Conservation (phyloP, 2,797 vertebrate species). For the Malurus splendens region DNA sequence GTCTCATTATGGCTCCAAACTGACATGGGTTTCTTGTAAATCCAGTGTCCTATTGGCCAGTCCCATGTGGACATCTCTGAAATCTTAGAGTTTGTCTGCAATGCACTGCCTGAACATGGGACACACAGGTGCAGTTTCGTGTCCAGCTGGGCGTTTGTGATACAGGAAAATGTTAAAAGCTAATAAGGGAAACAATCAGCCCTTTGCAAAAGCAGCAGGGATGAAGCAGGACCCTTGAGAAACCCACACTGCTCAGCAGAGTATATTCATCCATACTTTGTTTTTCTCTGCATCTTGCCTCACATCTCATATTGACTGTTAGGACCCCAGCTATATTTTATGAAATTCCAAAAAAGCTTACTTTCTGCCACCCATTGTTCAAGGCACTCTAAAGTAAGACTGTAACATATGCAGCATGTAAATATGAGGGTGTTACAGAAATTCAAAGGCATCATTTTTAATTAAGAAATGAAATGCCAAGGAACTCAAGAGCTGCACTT, state of each 20-base stretch:
- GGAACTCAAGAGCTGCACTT: not conserved
- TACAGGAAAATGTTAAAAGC: not conserved
- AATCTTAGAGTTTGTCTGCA: not conserved
- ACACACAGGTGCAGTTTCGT: accelerated
- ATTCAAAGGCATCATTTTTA: not conserved
- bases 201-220: not conserved
- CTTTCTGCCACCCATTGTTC: not conserved
- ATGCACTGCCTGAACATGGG: not conserved
- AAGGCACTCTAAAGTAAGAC: not conserved
- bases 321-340: not conserved
- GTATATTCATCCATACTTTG: not conserved
- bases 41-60: not conserved
- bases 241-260: not conserved
- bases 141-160: not conserved
- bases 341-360: not conserved
- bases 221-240: not conserved
- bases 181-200: accelerated
- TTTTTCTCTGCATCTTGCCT: not conserved
- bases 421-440: not conserved
- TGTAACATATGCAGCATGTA: not conserved
- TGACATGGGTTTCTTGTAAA: not conserved
- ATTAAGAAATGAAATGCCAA: conserved; percentile 1
- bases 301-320: not conserved
- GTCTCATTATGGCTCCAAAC: not conserved
- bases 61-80: not conserved